Conservation (phyloP, 2,797 vertebrate species). For the Malacoctenus gilli region DNA sequence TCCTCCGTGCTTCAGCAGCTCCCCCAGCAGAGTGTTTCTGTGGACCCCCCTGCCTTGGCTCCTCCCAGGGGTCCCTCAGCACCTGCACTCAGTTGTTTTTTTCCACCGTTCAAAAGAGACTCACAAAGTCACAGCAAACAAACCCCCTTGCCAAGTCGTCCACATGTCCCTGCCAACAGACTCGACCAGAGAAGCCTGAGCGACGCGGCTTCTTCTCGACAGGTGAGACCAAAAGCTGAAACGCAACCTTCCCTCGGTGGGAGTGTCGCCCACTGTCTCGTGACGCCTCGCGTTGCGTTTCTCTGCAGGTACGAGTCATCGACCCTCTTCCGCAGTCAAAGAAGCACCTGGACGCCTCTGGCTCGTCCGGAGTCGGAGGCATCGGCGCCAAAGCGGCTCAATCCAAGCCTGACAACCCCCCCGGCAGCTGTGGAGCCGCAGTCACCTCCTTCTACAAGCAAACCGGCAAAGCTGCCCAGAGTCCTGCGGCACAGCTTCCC, state of each 20-base stretch:
- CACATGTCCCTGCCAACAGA: constrained; percentile 11
- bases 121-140: neutral
- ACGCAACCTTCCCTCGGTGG: no score
- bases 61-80: constrained; percentile 14
- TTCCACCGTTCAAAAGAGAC: constrained; percentile 30
- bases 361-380: constrained; percentile 19
- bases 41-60: neutral
- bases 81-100: constrained; percentile 20
- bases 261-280: no score
- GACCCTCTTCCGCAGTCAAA: constrained; percentile 41
- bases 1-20: constrained; percentile 15
- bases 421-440: constrained; percentile 30
- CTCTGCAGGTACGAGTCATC: constrained; percentile 56
- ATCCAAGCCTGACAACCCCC: constrained; percentile 18
- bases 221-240: constrained; percentile 42
- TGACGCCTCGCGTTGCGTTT: constrained; percentile 8
- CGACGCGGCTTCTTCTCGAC: constrained; percentile 24
- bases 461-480: constrained; percentile 42
- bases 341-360: constrained; percentile 34
- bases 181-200: constrained; percentile 9
- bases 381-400: constrained; percentile 40
- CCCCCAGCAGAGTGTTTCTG: neutral
- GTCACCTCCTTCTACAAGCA: constrained; percentile 68
- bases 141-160: constrained; percentile 10
- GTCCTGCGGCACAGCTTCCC: constrained; percentile 37